A percentile compares a stretch with the other conserved stretches of the same genome.
These are phyloP conservation scores for Argyra leucocephala DNA, from an alignment of 2,888 invertebrate genomes.

Conservation along the genomic window DNA sequence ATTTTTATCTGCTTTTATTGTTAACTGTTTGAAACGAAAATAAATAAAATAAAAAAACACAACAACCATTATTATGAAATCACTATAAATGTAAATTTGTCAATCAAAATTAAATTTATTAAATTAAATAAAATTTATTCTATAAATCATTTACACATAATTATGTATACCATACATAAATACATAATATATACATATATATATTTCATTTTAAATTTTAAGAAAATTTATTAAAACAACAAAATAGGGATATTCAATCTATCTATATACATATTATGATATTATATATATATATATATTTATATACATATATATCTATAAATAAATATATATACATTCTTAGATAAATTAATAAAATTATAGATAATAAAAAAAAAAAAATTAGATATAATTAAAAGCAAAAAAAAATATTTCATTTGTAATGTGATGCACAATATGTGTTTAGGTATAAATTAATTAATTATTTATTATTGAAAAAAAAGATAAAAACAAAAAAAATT, in stretches of 20 bases:
- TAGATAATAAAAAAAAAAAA: constrained; percentile 8
- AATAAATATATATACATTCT: constrained; percentile 15
- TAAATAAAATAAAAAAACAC: constrained; percentile 13
- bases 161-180: no score
- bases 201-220: no score
- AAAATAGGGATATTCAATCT: no score
- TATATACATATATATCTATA: constrained; percentile 23
- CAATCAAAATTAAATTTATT: no score
- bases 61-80: no score
- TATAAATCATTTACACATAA: no score
- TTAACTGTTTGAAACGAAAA: constrained; percentile 20
- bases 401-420: constrained; percentile 26
- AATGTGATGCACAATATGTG: constrained; percentile 6
- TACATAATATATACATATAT: no score
- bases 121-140: neutral
- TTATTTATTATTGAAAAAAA: constrained; percentile 25
- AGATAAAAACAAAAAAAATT: constrained; percentile 11
- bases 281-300: no score
- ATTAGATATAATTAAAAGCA: constrained; percentile 7
- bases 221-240: constrained; percentile 10
- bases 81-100: no score
- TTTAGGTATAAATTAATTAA: constrained; percentile 14
- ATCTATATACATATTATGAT: no score
- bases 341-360: constrained; percentile 14
- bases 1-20: constrained; percentile 18